Base-by-base conservation (phyloP, 2,797 vertebrate species). In the Lacerta bilineata region DNA sequence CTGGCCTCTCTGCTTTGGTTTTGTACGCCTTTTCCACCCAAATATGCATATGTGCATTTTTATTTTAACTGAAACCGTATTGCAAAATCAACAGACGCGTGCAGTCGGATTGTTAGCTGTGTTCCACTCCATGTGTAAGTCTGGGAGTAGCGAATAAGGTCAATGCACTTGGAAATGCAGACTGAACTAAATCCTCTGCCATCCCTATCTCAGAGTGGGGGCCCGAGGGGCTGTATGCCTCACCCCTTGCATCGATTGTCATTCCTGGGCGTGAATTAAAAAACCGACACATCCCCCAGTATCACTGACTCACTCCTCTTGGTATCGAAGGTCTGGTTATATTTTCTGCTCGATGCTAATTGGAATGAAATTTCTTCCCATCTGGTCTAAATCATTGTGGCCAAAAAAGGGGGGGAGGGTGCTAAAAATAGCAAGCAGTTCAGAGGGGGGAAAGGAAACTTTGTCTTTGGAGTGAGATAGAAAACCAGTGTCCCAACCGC, bases 311-410 rank as follows among this genome's bases (percentile, higher is more conserved):
- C 0, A 43, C 83, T 83, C 10, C 89, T 41, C 61, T 27, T 72
- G 39, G 88, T 92, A 83, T 87, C 91, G 92, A 88, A 88, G 90
- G 90, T 81, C 91, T 87, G 69, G 23, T 36, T 74, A 33, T 82
- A 29, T 81, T 88, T 61, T 84, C 86, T 61, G 50, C 46, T 7
- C 55, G 88, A 69, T 0, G 0, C 84, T 91, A 93, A 91, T 11
- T 1, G 83, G 88, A 87, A 93, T 93, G 90, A 59, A 33, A 84
- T 89, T 90, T 89, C 91, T 95, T 90, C 90, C 91, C 94, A 94
- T 95, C 93, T 95, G 95, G 94, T 93, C 95, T 72, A 93, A 95
- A 94, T 95, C 90, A 94, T 90, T 87, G 90, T 8, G 88, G 92
- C 69, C 41, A 69, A 29, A 66, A 66, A 41, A 29, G 46, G 90